A percentile compares a stretch with the other conserved stretches of the same genome.
phyloP scores from a whole-genome alignment of 2,797 vertebrate genomes.

The Cuniculus paca region DNA sequence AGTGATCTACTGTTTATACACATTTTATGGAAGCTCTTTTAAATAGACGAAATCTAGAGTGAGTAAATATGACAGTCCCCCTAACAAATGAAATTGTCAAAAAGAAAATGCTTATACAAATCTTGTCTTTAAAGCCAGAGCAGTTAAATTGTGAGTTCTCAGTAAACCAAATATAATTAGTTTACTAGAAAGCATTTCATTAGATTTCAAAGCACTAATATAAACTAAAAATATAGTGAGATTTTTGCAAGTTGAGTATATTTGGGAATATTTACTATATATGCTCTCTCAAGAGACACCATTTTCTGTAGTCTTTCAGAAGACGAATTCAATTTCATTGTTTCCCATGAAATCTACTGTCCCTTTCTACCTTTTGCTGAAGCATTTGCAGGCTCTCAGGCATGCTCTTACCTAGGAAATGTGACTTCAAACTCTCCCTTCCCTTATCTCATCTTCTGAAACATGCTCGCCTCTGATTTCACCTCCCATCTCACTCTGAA shows the following conservation, averaged over 20 bases:
- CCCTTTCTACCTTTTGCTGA: background rate
- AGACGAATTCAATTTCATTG: constrained; percentile 18
- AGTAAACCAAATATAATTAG: background rate
- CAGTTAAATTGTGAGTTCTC: background rate
- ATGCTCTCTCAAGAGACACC: background rate
- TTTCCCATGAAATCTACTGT: constrained; percentile 40
- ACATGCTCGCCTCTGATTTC: background rate
- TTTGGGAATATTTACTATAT: background rate
- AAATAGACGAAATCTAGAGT: background rate
- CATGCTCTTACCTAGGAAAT: background rate
- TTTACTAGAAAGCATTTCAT: background rate
- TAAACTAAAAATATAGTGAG: background rate
- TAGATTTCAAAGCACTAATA: background rate
- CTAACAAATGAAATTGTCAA: background rate
- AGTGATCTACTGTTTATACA: background rate
- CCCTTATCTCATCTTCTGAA: background rate
- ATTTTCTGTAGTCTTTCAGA: background rate
- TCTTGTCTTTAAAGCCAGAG: background rate
- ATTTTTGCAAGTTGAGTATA: background rate
- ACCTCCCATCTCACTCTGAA: background rate
- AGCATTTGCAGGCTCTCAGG: background rate
- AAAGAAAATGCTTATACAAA: background rate
- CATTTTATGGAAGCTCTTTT: constrained; percentile 51
- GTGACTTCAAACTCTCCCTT: background rate
- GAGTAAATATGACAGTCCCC: background rate